Percentiles rank a stretch among this genome's conserved stretches.
Evolutionary conservation across 2,888 invertebrate genomes (phyloP).

Genomic region (Microplitis manilae): DNA sequence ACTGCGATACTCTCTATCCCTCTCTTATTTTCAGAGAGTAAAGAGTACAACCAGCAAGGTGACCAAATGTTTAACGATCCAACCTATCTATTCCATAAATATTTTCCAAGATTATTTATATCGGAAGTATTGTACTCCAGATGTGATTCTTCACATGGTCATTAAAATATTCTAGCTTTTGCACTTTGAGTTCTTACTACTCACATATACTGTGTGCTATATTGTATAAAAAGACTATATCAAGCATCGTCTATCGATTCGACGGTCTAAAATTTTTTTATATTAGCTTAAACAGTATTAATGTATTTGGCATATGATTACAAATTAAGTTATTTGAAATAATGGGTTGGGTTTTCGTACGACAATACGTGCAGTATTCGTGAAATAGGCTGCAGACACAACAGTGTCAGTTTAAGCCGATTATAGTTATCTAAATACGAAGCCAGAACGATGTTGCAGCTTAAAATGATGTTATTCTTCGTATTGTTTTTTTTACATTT

Average conservation of each 20-base stretch:
- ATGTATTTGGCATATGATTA: not conserved
- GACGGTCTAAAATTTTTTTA: conserved; percentile 7
- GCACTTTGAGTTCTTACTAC: no score
- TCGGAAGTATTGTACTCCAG: conserved; percentile 53
- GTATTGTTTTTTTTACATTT: conserved; percentile 39
- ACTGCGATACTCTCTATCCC: conserved; percentile 57
- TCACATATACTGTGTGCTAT: not conserved
- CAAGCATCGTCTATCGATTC: not conserved
- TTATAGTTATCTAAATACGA: conserved; percentile 71
- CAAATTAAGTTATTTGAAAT: not conserved
- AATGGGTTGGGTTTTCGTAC: conserved; percentile 25
- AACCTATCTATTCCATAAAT: conserved; percentile 58
- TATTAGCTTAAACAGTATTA: not conserved
- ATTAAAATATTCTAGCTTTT: no score
- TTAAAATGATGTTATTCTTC: conserved; percentile 65
- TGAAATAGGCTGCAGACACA: conserved; percentile 58
- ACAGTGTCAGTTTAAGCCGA: conserved; percentile 67
- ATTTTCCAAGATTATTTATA: conserved; percentile 65
- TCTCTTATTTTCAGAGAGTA: conserved; percentile 49
- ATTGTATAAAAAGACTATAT: conserved; percentile 2
- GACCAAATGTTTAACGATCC: conserved; percentile 56
- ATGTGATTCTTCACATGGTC: not conserved
- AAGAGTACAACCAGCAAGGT: conserved; percentile 57
- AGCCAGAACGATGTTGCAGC: conserved; percentile 69
- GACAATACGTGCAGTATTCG: conserved; percentile 47